phyloP scores from a whole-genome alignment of 2,113 vertebrate genomes.

The Chaetura pelagica region DNA sequence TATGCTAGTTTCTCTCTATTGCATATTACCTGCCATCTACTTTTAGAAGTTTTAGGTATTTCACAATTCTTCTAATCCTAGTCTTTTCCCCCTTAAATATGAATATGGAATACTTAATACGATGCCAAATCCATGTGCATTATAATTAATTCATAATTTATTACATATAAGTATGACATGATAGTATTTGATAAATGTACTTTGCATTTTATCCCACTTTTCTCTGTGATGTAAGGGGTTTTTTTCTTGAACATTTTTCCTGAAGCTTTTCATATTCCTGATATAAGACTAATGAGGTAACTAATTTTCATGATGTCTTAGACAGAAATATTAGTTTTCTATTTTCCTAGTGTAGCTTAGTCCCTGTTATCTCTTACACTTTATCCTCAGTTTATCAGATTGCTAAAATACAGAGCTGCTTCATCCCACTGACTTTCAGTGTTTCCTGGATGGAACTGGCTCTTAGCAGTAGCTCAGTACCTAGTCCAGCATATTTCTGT shows the following conservation, averaged over 20 bases:
- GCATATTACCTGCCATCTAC: background rate
- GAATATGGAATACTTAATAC: background rate
- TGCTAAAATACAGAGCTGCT: background rate
- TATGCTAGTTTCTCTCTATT: background rate
- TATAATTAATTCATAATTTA: background rate
- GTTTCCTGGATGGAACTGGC: background rate
- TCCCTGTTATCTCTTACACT: background rate
- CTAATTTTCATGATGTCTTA: background rate
- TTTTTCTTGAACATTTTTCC: background rate
- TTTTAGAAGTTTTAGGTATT: background rate
- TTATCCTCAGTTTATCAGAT: background rate
- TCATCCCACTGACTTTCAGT: background rate
- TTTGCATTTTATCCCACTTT: background rate
- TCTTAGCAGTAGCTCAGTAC: background rate
- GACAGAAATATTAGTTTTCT: background rate
- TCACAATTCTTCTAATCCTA: background rate
- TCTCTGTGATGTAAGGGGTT: background rate
- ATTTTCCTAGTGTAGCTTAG: background rate
- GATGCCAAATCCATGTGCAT: background rate
- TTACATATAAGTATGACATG: background rate
- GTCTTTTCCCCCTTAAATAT: background rate
- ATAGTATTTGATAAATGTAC: background rate
- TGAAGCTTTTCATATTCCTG: background rate
- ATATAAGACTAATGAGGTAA: background rate
- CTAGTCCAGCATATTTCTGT: background rate